Conservation (phyloP, 2,113 vertebrate species). For the Perca schrenkii region DNA sequence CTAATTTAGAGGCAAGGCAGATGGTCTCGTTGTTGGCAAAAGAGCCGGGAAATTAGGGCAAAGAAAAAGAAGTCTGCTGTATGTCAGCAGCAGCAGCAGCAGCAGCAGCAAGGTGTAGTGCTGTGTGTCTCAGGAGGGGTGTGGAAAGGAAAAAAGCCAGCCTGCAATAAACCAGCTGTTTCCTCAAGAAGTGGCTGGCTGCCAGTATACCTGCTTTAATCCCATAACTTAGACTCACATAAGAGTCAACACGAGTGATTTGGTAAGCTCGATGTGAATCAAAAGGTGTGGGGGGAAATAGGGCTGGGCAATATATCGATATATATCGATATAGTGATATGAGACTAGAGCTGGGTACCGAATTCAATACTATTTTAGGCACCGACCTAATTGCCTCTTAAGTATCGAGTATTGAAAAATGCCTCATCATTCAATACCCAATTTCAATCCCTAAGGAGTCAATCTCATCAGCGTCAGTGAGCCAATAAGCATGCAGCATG, state of each 20-base stretch:
- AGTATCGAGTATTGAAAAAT: too few species aligned
- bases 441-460: too few species aligned
- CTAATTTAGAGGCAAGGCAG: conserved; percentile 65
- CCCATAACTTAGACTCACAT: conserved; percentile 21
- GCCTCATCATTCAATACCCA: too few species aligned
- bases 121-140: conserved; percentile 46
- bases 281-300: neutral
- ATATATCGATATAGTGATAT: too few species aligned
- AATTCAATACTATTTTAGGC: too few species aligned
- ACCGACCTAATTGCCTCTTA: too few species aligned
- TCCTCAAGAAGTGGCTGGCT: conserved; percentile 40
- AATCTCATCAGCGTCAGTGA: too few species aligned
- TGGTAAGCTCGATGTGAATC: too few species aligned
- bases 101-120: conserved; percentile 23
- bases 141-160: conserved; percentile 37
- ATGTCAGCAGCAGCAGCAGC: conserved; percentile 42
- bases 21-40: conserved; percentile 51
- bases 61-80: conserved; percentile 45
- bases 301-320: too few species aligned
- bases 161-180: conserved; percentile 66
- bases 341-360: too few species aligned
- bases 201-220: conserved; percentile 45
- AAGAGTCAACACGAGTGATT: neutral
- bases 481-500: too few species aligned
- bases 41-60: conserved; percentile 52